Evolutionary conservation across 2,113 vertebrate genomes (phyloP).

Genomic region (Clupea harengus): DNA sequence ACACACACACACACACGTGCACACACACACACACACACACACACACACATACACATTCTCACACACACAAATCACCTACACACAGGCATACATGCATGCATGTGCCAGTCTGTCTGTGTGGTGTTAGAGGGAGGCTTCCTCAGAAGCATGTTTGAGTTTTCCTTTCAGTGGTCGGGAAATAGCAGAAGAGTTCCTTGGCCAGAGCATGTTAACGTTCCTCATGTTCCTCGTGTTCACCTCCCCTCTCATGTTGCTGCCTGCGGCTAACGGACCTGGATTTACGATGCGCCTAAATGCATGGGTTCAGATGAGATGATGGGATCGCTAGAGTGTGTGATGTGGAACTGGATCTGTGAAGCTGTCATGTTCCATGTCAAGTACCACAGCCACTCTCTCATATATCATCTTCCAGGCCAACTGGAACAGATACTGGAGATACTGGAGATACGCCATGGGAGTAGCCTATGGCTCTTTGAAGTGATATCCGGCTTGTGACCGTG

Average conservation of each 20-base stretch:
- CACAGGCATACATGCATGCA: neutral
- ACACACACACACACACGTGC: neutral
- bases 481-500: neutral
- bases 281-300: neutral
- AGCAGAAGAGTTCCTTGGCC: neutral
- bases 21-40: slow-evolving; percentile 7
- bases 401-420: neutral
- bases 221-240: neutral
- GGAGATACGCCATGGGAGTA: neutral
- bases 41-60: too few species aligned
- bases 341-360: neutral
- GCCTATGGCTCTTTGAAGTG: neutral
- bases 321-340: neutral
- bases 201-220: neutral
- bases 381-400: neutral
- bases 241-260: neutral
- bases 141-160: too few species aligned
- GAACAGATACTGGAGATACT: neutral
- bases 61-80: neutral
- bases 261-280: neutral
- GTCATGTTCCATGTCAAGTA: neutral
- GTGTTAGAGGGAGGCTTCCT: too few species aligned
- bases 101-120: too few species aligned
- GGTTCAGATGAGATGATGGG: neutral
- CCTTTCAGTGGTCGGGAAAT: too few species aligned